A percentile compares a stretch with the other conserved stretches of the same genome.
These are phyloP conservation scores for Drosophila subobscura DNA, from an alignment of 1,140 invertebrate species.

Conservation along the genomic window DNA sequence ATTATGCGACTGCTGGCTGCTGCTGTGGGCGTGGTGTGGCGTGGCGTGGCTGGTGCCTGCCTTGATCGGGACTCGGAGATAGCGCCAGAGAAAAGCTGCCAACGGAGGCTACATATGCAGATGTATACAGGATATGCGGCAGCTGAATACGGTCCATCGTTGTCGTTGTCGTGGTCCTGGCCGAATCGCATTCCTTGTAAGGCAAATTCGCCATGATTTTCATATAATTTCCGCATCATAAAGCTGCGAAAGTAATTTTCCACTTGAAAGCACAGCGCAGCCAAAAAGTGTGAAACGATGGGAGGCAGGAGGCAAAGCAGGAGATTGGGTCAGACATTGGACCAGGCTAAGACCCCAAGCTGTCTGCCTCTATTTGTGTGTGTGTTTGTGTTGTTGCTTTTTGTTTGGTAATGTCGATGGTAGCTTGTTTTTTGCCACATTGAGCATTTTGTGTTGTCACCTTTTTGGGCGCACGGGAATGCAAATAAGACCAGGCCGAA, in stretches of 20 bases:
- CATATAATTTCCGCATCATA: slow-evolving; percentile 84
- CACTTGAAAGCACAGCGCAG: slow-evolving; percentile 81
- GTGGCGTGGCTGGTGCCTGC: slow-evolving; percentile 38
- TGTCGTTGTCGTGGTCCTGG: slow-evolving; percentile 13
- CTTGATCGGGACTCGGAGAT: slow-evolving; percentile 71
- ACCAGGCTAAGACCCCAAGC: slow-evolving; percentile 37
- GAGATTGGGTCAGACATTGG: slow-evolving; percentile 48
- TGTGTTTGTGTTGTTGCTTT: slow-evolving; percentile 37
- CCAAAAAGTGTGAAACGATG: slow-evolving; percentile 53
- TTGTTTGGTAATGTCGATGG: slow-evolving; percentile 52
- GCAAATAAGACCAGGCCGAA: slow-evolving; percentile 70
- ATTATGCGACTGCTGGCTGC: slow-evolving; percentile 56
- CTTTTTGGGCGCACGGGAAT: slow-evolving; percentile 62
- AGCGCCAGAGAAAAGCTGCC: slow-evolving; percentile 27
- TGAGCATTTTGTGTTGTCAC: slow-evolving; percentile 80
- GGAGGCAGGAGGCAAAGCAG: not conserved
- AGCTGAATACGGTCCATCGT: slow-evolving; percentile 9
- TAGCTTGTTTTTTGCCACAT: slow-evolving; percentile 75
- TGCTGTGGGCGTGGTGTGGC: slow-evolving; percentile 41
- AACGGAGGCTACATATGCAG: slow-evolving; percentile 55
- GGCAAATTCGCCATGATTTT: slow-evolving; percentile 82
- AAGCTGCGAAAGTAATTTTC: slow-evolving; percentile 84
- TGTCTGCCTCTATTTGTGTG: slow-evolving; percentile 18
- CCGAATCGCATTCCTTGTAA: slow-evolving; percentile 67
- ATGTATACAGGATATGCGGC: slow-evolving; percentile 44